A percentile compares a stretch with the other conserved stretches of the same genome.
Conservation (phyloP, 2,888 invertebrate species). For the Sceliomorpha sp. region DNA sequence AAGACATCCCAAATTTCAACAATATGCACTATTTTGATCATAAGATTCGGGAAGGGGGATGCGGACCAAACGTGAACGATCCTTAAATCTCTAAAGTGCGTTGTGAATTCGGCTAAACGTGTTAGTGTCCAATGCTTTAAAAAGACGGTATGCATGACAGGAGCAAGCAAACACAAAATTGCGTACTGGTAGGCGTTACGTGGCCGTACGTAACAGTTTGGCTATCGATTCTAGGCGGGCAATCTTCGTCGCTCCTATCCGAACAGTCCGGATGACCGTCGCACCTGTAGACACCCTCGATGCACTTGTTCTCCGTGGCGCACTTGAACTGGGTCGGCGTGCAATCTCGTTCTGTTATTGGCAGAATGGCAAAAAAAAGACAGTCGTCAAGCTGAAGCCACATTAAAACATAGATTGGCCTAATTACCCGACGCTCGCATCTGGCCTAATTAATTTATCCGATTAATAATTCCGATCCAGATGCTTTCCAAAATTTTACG, state of each 20-base stretch:
- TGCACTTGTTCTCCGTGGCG: slow-evolving; percentile 81
- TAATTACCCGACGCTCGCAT: too few species aligned
- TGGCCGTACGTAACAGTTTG: slow-evolving; percentile 68
- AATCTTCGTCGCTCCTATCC: slow-evolving; percentile 82
- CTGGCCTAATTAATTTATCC: too few species aligned
- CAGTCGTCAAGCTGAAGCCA: slow-evolving; percentile 58
- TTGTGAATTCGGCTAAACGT: slow-evolving; percentile 2
- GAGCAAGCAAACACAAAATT: slow-evolving; percentile 58
- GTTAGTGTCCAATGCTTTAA: not conserved
- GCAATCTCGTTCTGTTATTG: slow-evolving; percentile 79
- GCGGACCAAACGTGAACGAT: not conserved
- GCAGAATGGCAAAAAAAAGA: slow-evolving; percentile 55
- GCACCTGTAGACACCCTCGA: slow-evolving; percentile 81
- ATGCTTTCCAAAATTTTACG: too few species aligned
- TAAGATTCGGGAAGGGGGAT: too few species aligned
- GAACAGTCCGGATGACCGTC: slow-evolving; percentile 83
- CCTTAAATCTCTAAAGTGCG: not conserved
- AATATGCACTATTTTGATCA: too few species aligned
- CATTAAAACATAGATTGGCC: slow-evolving; percentile 46
- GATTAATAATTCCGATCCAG: too few species aligned
- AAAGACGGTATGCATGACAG: slow-evolving; percentile 39
- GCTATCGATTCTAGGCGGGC: slow-evolving; percentile 64
- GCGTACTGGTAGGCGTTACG: slow-evolving; percentile 74
- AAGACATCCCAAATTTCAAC: too few species aligned
- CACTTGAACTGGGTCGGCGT: slow-evolving; percentile 82